Evolutionary conservation across 2,888 invertebrate genomes (phyloP).

Genomic region (Trilocha varians): DNA sequence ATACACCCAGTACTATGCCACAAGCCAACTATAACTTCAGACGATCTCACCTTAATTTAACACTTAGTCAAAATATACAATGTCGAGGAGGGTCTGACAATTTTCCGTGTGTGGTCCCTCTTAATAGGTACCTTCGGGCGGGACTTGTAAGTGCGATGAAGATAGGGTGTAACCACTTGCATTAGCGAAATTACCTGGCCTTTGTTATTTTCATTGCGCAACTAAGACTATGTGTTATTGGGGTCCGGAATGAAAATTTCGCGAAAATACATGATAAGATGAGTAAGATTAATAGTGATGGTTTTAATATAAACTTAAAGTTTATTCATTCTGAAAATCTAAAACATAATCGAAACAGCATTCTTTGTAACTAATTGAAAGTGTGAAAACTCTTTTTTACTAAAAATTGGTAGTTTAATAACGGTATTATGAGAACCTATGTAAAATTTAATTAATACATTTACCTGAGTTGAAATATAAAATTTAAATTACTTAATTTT

Average conservation of each 20-base stretch:
- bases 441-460: too few species aligned
- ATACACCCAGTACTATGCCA: not conserved
- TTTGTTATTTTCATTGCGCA: conserved; percentile 70
- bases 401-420: too few species aligned
- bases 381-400: too few species aligned
- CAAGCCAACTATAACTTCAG: not conserved
- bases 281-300: too few species aligned
- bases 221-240: conserved; percentile 28
- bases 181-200: conserved; percentile 72
- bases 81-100: conserved; percentile 46
- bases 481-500: too few species aligned
- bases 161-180: conserved; percentile 69
- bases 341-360: too few species aligned
- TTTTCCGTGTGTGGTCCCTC: conserved; percentile 52
- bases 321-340: too few species aligned
- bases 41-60: conserved; percentile 40
- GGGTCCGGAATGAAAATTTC: not conserved
- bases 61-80: conserved; percentile 57
- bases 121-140: conserved; percentile 59
- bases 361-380: too few species aligned
- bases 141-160: conserved; percentile 56
- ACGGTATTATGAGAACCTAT: too few species aligned
- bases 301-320: too few species aligned
- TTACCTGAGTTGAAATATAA: too few species aligned
- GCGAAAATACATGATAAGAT: not conserved